Base-by-base conservation (phyloP, 2,888 invertebrate species). In the Macaria notata region DNA sequence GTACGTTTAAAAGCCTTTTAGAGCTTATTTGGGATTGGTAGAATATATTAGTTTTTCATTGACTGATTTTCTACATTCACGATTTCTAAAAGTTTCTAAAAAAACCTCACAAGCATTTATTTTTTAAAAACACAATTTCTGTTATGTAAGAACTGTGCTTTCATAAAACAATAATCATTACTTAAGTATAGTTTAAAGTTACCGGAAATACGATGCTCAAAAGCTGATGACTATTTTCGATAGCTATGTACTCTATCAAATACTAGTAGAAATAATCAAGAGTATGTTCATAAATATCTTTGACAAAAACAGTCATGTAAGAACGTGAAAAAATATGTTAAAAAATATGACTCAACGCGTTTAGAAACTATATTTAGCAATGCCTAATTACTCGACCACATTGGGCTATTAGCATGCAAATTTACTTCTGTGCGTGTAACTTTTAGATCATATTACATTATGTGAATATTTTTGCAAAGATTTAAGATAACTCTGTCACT, bases 401-500 rank as follows among this genome's bases (percentile, higher is more conserved):
- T 45, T 41, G 48, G 44, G 31, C 48, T 41, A 56, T 56, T 36
- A 46, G 9, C 46, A 53, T 53, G 57, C 42, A 56, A 62, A 65
- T 62, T 6, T 49, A 47, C 59, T 55, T 43, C 60, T 60, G 60
- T 56, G 47, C 38, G 19, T 52, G 46, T 46, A 46, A 8, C 7
- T 50, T 54, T 50, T 48, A 49, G 54, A 62, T 63, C 51, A 56
- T 54, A 33, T 33, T 52, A 54, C 39, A 63, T 57, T 60, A 56
- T 51, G 42, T 46, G 54, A 66, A 62, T 66, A 59, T 50, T 51
- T 66, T 66, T 66, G 62, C 63, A 63, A 59, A 59, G 52, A 59
- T 9, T 50, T 41, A 41, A 31, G 50, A 51, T 48, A 41, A 44
- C 50, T 54, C 48, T 49, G 56, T 55, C 51, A 57, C 55, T 44